Evolutionary conservation across 1,140 invertebrate genomes (phyloP).

Genomic region (Macrotrachela quadricornifera): DNA sequence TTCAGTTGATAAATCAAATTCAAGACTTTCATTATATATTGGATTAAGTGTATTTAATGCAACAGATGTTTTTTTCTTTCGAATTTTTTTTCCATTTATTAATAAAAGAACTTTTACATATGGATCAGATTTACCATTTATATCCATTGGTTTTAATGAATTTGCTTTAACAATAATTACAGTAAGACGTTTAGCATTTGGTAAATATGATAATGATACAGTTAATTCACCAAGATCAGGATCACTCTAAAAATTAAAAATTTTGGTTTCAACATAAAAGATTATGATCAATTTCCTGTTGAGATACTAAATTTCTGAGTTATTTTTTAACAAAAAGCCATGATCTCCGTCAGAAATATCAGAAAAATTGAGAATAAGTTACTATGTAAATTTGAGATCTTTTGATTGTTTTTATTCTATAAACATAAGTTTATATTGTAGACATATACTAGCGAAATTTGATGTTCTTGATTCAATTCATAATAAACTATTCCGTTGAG

Average conservation of each 20-base stretch:
- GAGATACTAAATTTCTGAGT: no score
- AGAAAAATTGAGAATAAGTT: no score
- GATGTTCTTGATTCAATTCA: no score
- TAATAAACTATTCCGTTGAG: no score
- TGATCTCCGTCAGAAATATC: no score
- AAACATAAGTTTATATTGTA: no score
- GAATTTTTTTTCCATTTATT: constrained; percentile 37
- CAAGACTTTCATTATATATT: constrained; percentile 39
- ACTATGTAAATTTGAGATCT: no score
- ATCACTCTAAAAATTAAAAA: constrained; percentile 48
- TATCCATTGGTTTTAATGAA: constrained; percentile 57
- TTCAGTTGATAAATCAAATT: constrained; percentile 39
- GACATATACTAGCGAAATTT: no score
- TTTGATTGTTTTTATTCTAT: no score
- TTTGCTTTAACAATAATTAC: constrained; percentile 53
- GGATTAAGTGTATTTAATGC: constrained; percentile 36
- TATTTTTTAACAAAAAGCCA: no score
- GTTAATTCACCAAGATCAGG: constrained; percentile 50
- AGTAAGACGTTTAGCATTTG: constrained; percentile 51
- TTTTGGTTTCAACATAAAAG: no score
- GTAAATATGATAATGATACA: constrained; percentile 51
- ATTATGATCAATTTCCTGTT: no score
- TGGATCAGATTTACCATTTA: constrained; percentile 48
- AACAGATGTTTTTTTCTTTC: constrained; percentile 39
- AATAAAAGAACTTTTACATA: constrained; percentile 39